Base-by-base conservation (phyloP, 2,888 invertebrate species). In the Cheilosia vulpina region DNA sequence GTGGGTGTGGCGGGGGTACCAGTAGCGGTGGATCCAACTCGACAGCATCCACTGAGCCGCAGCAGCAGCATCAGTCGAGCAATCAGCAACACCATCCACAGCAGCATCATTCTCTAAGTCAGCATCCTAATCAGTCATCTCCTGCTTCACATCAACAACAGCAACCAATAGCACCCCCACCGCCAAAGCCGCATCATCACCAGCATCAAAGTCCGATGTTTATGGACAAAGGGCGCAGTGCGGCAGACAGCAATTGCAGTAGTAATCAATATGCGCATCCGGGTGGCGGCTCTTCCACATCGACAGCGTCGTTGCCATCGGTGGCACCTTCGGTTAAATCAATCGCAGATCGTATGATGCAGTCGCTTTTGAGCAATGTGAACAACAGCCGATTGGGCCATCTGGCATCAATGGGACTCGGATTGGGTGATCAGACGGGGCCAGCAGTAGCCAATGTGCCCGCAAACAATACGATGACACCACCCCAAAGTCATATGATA, bases 301-400 rank as follows among this genome's bases (percentile, higher is more conserved):
- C 85, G n/a, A 41, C 50, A 41, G 21, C 63, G n/a, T 45, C 80
- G 4, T 55, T 68, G 43, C 88, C 66, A 88, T 88, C 57, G 62
- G 53, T 75, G 5, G 27, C 78, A 13, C 69, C 89, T 2, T 89
- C 91, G 17, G 88, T 89, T 34, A 89, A 89, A 21, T 88, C 89
- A 9, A 87, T 88, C 45, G 87, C 90, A 7, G 88, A 88, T 82
- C 88, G 87, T n/a, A 88, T 88, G 88, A 88, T 88, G 77, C 88
- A 87, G 34, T 87, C 89, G 13, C 63, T 89, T 31, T 83, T 89
- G 45, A 88, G 81, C 15, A 87, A 82, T 47, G 89, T 89, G 87
- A 89, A 90, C 73, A 88, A 91, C 24, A 90, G 89, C 62, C 90
- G 91, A 11, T 90, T 91, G 34, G 90, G 91, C 60, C 91, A 91